Percentiles rank a stretch among this genome's conserved stretches.
Evolutionary conservation across 1,140 invertebrate genomes (phyloP).

Genomic region (Drosophila mojavensis): DNA sequence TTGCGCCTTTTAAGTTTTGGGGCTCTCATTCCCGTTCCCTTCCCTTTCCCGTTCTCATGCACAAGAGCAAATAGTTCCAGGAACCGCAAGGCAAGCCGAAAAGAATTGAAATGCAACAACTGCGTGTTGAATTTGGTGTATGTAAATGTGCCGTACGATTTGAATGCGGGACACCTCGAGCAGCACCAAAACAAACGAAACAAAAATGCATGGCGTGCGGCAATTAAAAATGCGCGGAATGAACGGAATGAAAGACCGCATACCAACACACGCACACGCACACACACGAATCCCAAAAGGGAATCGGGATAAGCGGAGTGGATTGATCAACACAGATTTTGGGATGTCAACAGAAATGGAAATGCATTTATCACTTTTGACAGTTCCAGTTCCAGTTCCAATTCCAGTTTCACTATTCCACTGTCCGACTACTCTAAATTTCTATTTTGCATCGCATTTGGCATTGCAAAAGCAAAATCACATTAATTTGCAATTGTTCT

Average conservation of each 20-base stretch:
- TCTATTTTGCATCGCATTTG: neutral
- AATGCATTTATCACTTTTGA: slow-evolving; percentile 5
- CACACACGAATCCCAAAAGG: slow-evolving; percentile 13
- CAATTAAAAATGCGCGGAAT: slow-evolving; percentile 12
- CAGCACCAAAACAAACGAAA: slow-evolving; percentile 52
- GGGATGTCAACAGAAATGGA: slow-evolving; percentile 1
- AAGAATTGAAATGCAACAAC: slow-evolving; percentile 66
- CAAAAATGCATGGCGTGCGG: slow-evolving; percentile 30
- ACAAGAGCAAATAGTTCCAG: slow-evolving; percentile 54
- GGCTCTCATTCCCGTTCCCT: slow-evolving; percentile 1
- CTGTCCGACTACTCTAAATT: slow-evolving; percentile 14
- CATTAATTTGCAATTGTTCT: slow-evolving; percentile 38
- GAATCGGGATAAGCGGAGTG: neutral
- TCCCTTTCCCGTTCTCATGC: slow-evolving; percentile 8
- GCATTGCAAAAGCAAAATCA: slow-evolving; percentile 7
- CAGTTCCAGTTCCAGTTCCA: slow-evolving; percentile 12
- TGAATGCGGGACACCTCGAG: neutral
- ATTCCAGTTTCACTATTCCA: slow-evolving; percentile 9
- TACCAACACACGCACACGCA: too few relatives aligned
- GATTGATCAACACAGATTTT: slow-evolving; percentile 2
- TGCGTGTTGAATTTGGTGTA: slow-evolving; percentile 71
- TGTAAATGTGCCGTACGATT: slow-evolving; percentile 28
- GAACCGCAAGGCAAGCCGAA: slow-evolving; percentile 40
- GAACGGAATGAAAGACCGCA: neutral
- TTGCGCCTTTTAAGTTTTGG: slow-evolving; percentile 6